Percentiles rank a stretch among this genome's conserved stretches.
phyloP scores from a whole-genome alignment of 2,888 invertebrate genomes.

The Patella caerulea region DNA sequence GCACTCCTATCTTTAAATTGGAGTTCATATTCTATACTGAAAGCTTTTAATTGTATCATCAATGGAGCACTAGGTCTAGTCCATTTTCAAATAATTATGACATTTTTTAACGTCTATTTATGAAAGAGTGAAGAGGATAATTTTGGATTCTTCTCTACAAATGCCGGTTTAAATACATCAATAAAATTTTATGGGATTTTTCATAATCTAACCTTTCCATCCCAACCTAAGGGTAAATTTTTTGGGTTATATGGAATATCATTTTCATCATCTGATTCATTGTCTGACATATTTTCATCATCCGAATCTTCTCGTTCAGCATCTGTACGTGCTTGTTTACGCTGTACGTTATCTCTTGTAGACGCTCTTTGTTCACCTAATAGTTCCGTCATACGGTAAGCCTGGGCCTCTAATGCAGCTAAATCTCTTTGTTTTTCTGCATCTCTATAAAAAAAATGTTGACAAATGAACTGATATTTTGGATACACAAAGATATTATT shows the following conservation, averaged over 20 bases:
- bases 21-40: too few species aligned
- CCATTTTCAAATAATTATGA: too few species aligned
- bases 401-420: conserved; percentile 88
- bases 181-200: neutral
- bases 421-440: conserved; percentile 85
- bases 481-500: too few species aligned
- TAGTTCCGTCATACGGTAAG: conserved; percentile 89
- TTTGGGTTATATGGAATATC: conserved; percentile 99
- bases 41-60: too few species aligned
- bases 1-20: too few species aligned
- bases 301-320: conserved; percentile 81
- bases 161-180: too few species aligned
- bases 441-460: conserved; percentile 46
- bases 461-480: too few species aligned
- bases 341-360: conserved; percentile 97
- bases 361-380: conserved; percentile 88
- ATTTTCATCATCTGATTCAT: conserved; percentile 76
- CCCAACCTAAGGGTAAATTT: conserved; percentile 98
- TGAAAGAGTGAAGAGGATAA: neutral
- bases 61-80: too few species aligned
- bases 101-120: neutral
- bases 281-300: conserved; percentile 63
- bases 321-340: conserved; percentile 89
- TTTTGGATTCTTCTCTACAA: too few species aligned
- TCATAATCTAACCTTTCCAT: conserved; percentile 83